These are phyloP conservation scores for Cossypha heuglini DNA, from an alignment of 2,797 vertebrate genomes.

Conservation along the genomic window DNA sequence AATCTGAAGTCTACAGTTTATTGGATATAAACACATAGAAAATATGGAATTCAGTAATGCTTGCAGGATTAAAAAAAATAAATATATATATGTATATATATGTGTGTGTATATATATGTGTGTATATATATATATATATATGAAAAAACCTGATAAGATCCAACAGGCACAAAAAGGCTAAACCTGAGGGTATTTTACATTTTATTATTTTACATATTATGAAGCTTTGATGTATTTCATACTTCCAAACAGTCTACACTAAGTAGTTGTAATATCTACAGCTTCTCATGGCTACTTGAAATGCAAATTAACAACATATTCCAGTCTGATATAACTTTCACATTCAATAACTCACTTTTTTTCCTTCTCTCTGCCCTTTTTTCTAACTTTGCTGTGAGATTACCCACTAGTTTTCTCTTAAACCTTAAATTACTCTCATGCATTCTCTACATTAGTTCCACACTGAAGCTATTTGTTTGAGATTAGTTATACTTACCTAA, in stretches of 20 bases:
- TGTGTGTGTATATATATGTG: no score
- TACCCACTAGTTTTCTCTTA: conserved; percentile 41
- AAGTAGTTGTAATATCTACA: background rate
- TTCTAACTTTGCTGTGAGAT: background rate
- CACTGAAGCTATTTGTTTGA: conserved; percentile 59
- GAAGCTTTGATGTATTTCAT: background rate
- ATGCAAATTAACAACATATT: conserved; percentile 10
- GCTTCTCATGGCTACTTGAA: background rate
- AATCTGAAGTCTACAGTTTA: background rate
- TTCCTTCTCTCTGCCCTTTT: conserved; percentile 13
- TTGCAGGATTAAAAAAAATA: background rate
- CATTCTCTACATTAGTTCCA: conserved; percentile 47
- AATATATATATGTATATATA: no score
- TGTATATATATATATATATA: background rate
- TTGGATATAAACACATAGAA: background rate
- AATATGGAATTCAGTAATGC: background rate
- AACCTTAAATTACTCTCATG: conserved; percentile 46
- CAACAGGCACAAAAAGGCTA: background rate
- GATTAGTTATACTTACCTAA: conserved; percentile 60
- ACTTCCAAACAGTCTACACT: background rate
- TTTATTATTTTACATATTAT: background rate
- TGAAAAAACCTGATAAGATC: background rate
- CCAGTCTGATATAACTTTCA: background rate
- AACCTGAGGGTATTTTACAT: background rate
- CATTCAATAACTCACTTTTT: background rate